phyloP scores from a whole-genome alignment of 2,797 vertebrate genomes.

The Pangasius macronema region DNA sequence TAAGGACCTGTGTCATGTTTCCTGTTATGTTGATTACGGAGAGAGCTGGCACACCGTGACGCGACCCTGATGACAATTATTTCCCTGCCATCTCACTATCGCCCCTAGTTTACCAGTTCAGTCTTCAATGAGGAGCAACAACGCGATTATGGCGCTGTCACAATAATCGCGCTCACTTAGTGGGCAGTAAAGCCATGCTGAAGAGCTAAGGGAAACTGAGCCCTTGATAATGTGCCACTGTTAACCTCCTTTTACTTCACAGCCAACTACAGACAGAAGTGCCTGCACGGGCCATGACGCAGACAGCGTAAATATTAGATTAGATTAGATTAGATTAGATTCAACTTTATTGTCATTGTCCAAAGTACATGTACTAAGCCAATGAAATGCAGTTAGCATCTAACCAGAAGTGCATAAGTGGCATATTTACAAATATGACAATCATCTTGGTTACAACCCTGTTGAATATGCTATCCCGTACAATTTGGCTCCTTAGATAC shows the following conservation, averaged over 20 bases:
- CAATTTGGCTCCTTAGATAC: neutral
- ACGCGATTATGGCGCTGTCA: slow-evolving; percentile 26
- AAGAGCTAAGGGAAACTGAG: slow-evolving; percentile 24
- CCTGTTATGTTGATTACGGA: slow-evolving; percentile 28
- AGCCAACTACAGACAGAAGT: slow-evolving; percentile 24
- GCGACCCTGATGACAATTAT: slow-evolving; percentile 21
- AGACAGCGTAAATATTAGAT: neutral
- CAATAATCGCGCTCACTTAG: slow-evolving; percentile 31
- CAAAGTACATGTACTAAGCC: too few species aligned
- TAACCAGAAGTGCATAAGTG: too few species aligned
- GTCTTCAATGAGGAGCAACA: slow-evolving; percentile 14
- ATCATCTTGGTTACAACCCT: neutral
- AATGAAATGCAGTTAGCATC: too few species aligned
- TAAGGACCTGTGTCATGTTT: slow-evolving; percentile 17
- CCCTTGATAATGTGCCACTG: slow-evolving; percentile 3
- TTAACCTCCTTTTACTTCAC: neutral
- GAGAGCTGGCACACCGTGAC: neutral
- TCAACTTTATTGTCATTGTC: too few species aligned
- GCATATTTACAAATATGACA: too few species aligned
- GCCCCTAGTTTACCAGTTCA: slow-evolving; percentile 1
- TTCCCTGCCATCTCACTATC: neutral
- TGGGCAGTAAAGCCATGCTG: slow-evolving; percentile 23
- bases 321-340: too few species aligned
- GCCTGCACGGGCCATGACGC: neutral
- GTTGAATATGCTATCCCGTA: neutral